These are phyloP conservation scores for Drosophila lini DNA, from an alignment of 1,140 invertebrate species.

Conservation along the genomic window DNA sequence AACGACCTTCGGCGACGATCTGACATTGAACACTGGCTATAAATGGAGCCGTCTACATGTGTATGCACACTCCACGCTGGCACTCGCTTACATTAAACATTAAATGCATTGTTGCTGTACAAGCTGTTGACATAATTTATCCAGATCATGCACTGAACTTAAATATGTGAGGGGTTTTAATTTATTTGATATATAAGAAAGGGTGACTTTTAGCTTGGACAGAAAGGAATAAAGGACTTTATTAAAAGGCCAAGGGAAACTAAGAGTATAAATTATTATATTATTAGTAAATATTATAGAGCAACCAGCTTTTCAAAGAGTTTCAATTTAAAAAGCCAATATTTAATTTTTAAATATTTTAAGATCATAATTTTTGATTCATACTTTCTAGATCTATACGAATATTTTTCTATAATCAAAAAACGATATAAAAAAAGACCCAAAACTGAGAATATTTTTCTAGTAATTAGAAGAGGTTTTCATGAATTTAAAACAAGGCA, in stretches of 20 bases:
- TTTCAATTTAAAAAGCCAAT: not conserved
- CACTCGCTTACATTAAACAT: slow-evolving; percentile 16
- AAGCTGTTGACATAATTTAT: slow-evolving; percentile 41
- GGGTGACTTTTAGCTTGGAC: too few species aligned
- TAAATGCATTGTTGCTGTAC: slow-evolving; percentile 18
- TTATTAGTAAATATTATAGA: too few species aligned
- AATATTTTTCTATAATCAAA: too few species aligned
- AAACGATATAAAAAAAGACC: too few species aligned
- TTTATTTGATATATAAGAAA: too few species aligned
- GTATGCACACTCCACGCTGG: slow-evolving; percentile 14
- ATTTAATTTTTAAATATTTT: not conserved
- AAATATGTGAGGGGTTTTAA: not conserved
- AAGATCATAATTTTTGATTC: not conserved
- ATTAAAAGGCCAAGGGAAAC: too few species aligned
- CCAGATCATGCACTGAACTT: slow-evolving; percentile 17
- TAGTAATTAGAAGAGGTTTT: too few species aligned
- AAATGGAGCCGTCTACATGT: slow-evolving; percentile 36
- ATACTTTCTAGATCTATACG: too few species aligned
- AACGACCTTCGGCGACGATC: slow-evolving; percentile 66
- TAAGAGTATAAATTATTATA: too few species aligned
- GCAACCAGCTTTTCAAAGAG: not conserved
- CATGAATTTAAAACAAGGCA: too few species aligned
- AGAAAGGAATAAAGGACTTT: too few species aligned
- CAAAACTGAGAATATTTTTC: too few species aligned
- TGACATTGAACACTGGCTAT: slow-evolving; percentile 71